These are phyloP conservation scores for Epinephelus cyanopodus DNA, from an alignment of 2,113 vertebrate species.

Conservation along the genomic window DNA sequence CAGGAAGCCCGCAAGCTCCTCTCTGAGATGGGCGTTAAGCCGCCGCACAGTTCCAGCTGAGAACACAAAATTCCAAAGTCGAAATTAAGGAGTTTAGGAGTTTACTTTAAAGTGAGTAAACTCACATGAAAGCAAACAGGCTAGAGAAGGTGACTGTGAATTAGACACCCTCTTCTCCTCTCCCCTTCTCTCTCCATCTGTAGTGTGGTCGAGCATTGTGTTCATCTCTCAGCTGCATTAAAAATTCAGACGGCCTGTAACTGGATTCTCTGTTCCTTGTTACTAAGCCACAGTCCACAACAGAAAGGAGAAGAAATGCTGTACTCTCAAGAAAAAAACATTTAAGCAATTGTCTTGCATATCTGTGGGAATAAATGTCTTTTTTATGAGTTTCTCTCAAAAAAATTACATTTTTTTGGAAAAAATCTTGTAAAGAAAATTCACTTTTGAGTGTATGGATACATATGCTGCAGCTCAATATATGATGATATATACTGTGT, in stretches of 20 bases:
- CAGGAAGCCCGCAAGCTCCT: conserved; percentile 66
- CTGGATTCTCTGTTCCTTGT: conserved; percentile 78
- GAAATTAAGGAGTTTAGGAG: background rate
- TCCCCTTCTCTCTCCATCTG: conserved; percentile 70
- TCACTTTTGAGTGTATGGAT: background rate
- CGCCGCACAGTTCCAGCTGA: conserved; percentile 79
- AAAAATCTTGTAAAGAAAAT: background rate
- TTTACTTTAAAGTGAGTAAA: conserved; percentile 19
- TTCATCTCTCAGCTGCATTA: conserved; percentile 82
- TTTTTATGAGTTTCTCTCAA: background rate
- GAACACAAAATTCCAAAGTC: conserved; percentile 2
- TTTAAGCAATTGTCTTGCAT: conserved; percentile 13
- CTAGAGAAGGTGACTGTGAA: conserved; percentile 69
- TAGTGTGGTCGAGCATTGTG: conserved; percentile 80
- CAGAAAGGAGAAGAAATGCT: conserved; percentile 68
- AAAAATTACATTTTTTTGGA: background rate
- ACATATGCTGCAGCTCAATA: background rate
- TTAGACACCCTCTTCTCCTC: conserved; percentile 69
- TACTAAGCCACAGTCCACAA: conserved; percentile 81
- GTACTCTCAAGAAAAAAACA: conserved; percentile 36
- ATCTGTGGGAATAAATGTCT: conserved; percentile 7
- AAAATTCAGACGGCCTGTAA: conserved; percentile 85
- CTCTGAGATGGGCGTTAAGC: conserved; percentile 78
- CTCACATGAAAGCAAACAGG: conserved; percentile 40
- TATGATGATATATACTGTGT: background rate